These are phyloP conservation scores for Himalopsyche kuldschensis DNA, from an alignment of 2,888 invertebrate genomes.

Conservation along the genomic window DNA sequence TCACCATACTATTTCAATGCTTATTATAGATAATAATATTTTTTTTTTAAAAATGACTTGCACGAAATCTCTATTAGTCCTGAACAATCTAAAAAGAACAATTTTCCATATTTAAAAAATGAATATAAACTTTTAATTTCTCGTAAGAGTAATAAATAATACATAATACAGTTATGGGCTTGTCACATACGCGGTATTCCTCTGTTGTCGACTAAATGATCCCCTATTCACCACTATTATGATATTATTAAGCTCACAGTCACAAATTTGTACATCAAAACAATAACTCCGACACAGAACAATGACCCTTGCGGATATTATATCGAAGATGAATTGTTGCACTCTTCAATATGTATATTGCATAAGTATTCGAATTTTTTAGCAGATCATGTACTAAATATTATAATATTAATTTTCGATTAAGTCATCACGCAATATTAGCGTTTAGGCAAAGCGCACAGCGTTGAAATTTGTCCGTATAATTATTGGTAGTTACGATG, in stretches of 20 bases:
- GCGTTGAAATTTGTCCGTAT: not conserved
- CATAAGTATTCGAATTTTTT: not conserved
- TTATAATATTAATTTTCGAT: not conserved
- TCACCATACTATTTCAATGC: no score
- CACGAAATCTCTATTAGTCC: no score
- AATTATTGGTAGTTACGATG: not conserved
- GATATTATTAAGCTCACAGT: not conserved
- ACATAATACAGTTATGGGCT: not conserved
- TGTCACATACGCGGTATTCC: not conserved
- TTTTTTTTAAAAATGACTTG: no score
- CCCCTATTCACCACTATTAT: conserved; percentile 10
- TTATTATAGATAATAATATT: no score
- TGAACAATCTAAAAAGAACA: no score
- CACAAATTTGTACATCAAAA: not conserved
- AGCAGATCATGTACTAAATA: not conserved
- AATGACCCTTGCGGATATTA: not conserved
- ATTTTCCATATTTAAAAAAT: no score
- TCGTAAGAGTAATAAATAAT: not conserved
- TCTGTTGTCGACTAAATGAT: not conserved
- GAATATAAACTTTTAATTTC: no score
- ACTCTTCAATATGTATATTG: not conserved
- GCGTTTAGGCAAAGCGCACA: not conserved
- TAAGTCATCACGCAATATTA: not conserved
- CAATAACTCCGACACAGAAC: not conserved
- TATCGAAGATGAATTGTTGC: not conserved